These are phyloP conservation scores for Tipula vernalis DNA, from an alignment of 2,888 invertebrate species.

Conservation along the genomic window DNA sequence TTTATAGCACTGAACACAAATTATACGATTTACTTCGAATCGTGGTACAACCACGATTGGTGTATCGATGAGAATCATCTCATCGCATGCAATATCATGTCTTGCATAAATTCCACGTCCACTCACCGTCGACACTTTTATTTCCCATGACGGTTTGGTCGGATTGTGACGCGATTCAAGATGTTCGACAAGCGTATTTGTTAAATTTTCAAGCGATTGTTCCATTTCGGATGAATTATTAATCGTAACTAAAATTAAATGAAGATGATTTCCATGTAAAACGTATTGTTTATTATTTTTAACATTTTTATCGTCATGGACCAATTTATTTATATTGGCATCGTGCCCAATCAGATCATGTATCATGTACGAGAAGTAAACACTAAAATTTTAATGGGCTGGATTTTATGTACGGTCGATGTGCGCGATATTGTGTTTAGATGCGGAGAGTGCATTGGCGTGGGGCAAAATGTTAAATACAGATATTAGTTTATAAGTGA, in stretches of 20 bases:
- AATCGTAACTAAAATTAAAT: neutral
- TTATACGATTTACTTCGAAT: constrained; percentile 40
- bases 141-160: constrained; percentile 39
- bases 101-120: constrained; percentile 62
- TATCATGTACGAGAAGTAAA: neutral
- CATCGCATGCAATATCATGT: constrained; percentile 50
- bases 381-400: neutral
- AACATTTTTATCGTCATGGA: neutral
- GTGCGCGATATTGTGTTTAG: neutral
- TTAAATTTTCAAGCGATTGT: neutral
- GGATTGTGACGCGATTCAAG: neutral
- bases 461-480: neutral
- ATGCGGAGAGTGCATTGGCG: neutral
- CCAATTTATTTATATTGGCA: neutral
- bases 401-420: neutral
- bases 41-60: constrained; percentile 60
- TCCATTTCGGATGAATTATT: neutral
- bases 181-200: neutral
- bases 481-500: neutral
- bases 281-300: neutral
- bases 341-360: neutral
- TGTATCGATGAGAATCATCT: constrained; percentile 56
- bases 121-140: constrained; percentile 45
- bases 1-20: constrained; percentile 53
- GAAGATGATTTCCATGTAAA: neutral